Percentiles rank a stretch among this genome's conserved stretches.
These are phyloP conservation scores for Mus spretus DNA, from an alignment of 2,797 vertebrate species.

Conservation along the genomic window DNA sequence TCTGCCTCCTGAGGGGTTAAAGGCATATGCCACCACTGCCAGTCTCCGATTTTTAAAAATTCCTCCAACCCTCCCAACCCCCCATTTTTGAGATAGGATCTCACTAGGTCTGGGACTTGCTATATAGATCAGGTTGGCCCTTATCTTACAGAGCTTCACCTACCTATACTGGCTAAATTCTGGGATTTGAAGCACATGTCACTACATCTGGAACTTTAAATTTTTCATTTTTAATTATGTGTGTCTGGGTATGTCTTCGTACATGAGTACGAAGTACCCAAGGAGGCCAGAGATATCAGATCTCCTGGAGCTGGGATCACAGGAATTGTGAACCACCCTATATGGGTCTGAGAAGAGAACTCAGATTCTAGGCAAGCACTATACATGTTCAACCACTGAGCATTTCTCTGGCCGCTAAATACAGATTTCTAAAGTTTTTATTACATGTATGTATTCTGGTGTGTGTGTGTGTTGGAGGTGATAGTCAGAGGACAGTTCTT, in stretches of 20 bases:
- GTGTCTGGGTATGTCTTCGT: background rate
- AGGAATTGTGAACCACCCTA: background rate
- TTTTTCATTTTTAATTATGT: background rate
- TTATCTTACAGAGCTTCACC: too few species aligned
- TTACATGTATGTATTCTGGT: background rate
- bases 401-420: too few species aligned
- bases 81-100: background rate
- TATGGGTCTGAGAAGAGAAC: too few species aligned
- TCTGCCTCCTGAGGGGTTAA: background rate
- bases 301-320: background rate
- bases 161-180: background rate
- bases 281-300: background rate
- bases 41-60: background rate
- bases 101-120: background rate
- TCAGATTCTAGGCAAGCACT: background rate
- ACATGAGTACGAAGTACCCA: background rate
- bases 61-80: too few species aligned
- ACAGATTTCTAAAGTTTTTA: background rate
- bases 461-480: background rate
- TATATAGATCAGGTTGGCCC: background rate
- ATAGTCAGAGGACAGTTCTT: background rate
- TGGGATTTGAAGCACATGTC: background rate
- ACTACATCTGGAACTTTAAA: background rate
- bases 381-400: background rate
- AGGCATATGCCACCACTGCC: too few species aligned